Conservation (phyloP, 2,797 vertebrate genomes). For the Notamacropus eugenii region DNA sequence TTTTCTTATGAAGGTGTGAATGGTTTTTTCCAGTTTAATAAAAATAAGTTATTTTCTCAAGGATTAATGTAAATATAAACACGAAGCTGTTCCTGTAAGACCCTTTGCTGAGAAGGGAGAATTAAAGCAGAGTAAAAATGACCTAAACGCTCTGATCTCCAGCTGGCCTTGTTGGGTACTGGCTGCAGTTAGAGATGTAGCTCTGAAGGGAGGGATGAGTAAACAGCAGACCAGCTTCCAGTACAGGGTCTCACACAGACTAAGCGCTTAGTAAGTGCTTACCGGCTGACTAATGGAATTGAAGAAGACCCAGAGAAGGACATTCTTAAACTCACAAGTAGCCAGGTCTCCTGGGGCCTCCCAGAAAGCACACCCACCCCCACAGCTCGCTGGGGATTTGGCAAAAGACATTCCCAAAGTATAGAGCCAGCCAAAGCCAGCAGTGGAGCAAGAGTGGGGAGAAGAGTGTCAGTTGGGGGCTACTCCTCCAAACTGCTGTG, state of each 20-base stretch:
- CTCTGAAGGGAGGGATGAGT: background rate
- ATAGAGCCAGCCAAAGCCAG: background rate
- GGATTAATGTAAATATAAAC: background rate
- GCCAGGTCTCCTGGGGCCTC: background rate
- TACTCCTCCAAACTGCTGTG: background rate
- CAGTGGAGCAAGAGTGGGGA: background rate
- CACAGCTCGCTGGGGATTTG: background rate
- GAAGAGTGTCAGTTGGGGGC: background rate
- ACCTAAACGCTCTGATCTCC: background rate
- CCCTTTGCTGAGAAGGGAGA: background rate
- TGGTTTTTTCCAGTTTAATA: constrained; percentile 6
- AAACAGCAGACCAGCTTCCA: too few species aligned
- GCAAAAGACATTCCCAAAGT: background rate
- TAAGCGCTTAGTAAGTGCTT: background rate
- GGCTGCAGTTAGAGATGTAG: background rate
- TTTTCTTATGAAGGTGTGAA: background rate
- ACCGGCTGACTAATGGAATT: background rate
- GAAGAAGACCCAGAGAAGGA: background rate
- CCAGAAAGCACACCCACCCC: background rate
- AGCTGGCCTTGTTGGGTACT: background rate
- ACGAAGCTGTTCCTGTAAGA: constrained; percentile 40
- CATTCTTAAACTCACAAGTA: background rate
- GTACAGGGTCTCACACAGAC: background rate
- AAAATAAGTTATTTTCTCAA: background rate
- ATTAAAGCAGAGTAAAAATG: background rate